These are phyloP conservation scores for Agonopterix arenella DNA, from an alignment of 2,888 invertebrate genomes.

Conservation along the genomic window DNA sequence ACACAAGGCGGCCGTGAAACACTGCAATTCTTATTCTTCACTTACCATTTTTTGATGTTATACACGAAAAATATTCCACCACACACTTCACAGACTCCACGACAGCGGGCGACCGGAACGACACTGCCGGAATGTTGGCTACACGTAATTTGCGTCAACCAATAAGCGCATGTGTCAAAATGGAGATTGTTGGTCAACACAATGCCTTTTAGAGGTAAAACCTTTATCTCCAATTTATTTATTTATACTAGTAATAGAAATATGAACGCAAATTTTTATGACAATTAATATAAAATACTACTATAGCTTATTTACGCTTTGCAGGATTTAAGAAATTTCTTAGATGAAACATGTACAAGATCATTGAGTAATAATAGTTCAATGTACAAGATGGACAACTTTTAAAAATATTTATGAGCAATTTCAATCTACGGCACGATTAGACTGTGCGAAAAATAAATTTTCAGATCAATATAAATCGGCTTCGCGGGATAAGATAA, in stretches of 20 bases:
- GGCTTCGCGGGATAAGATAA: conserved; percentile 3
- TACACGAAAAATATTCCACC: conserved; percentile 70
- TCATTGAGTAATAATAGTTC: too few relatives aligned
- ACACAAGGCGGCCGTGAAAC: conserved; percentile 46
- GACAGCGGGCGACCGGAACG: conserved; percentile 73
- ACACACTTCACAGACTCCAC: conserved; percentile 72
- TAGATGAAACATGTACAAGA: background rate
- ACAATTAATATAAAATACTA: too few relatives aligned
- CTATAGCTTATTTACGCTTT: too few relatives aligned
- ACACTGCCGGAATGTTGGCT: conserved; percentile 71
- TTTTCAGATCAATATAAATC: background rate
- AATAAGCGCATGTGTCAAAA: conserved; percentile 75
- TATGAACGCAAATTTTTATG: background rate
- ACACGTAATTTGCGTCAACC: conserved; percentile 51
- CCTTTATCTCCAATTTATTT: background rate
- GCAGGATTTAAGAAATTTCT: too few relatives aligned
- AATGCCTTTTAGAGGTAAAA: conserved; percentile 26
- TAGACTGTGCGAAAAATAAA: background rate
- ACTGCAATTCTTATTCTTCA: conserved; percentile 61
- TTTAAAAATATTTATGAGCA: background rate
- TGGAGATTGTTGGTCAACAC: conserved; percentile 39
- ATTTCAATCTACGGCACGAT: background rate
- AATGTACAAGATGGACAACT: background rate
- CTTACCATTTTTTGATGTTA: conserved; percentile 77
- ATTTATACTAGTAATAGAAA: background rate